Conservation (phyloP, 2,113 vertebrate species). For the Otis tarda region DNA sequence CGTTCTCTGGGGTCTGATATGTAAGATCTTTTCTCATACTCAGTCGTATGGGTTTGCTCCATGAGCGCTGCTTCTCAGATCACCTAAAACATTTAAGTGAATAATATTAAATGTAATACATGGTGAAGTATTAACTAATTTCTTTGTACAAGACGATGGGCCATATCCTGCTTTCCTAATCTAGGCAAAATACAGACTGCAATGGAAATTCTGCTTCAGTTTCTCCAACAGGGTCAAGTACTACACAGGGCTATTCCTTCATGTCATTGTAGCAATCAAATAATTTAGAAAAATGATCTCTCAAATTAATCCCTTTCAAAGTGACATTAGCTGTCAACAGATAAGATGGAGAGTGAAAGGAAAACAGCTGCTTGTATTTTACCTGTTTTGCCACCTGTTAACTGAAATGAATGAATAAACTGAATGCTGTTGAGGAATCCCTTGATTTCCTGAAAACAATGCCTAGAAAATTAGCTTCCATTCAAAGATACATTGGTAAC, state of each 20-base stretch:
- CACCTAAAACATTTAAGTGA: background rate
- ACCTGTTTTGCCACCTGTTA: slow-evolving; percentile 33
- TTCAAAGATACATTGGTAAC: background rate
- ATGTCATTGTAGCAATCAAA: background rate
- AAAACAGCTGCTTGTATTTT: background rate
- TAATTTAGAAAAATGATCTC: background rate
- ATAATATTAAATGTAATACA: background rate
- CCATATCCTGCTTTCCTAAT: background rate
- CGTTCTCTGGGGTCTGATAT: background rate
- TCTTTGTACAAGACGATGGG: background rate
- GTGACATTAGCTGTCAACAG: background rate
- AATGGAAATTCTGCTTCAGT: background rate
- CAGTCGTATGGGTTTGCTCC: background rate
- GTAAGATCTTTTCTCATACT: background rate
- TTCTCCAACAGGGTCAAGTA: background rate
- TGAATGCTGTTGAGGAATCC: background rate
- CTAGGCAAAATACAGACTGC: background rate
- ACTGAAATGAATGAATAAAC: background rate
- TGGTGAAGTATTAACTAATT: rapidly evolving
- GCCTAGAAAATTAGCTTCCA: background rate
- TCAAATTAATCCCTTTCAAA: background rate
- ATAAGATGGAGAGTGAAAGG: background rate
- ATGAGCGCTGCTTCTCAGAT: background rate
- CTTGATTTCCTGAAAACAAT: background rate
- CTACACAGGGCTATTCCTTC: background rate